These are phyloP conservation scores for Sericinus montela DNA, from an alignment of 2,888 invertebrate genomes.

Conservation along the genomic window DNA sequence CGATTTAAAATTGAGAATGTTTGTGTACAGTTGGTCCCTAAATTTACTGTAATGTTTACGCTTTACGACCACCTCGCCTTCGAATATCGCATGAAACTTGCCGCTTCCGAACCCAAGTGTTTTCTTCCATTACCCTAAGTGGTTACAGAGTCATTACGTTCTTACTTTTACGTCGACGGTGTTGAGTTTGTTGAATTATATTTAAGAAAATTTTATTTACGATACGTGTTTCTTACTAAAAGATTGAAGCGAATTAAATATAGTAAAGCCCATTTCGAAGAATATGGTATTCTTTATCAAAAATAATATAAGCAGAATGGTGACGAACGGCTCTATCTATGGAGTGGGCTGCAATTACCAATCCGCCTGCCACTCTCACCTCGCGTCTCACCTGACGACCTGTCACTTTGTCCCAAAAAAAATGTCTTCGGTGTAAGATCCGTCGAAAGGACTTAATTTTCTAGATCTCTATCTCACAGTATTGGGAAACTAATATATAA, in stretches of 20 bases:
- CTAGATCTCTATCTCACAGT: no score
- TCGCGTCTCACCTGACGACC: no score
- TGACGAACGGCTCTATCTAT: no score
- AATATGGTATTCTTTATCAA: no score
- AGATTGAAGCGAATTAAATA: neutral
- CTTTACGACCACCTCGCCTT: constrained; percentile 34
- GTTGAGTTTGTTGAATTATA: constrained; percentile 21
- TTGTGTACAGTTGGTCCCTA: constrained; percentile 13
- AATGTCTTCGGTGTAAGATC: no score
- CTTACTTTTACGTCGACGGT: constrained; percentile 11
- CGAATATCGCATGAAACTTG: constrained; percentile 31
- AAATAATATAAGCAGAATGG: no score
- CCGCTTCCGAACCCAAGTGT: constrained; percentile 39
- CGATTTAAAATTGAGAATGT: constrained; percentile 4
- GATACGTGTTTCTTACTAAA: constrained; percentile 14
- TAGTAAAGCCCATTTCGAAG: no score
- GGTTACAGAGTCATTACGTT: constrained; percentile 18
- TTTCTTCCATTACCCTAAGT: constrained; percentile 45
- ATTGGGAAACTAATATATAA: no score
- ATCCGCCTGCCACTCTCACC: no score
- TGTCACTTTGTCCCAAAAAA: no score
- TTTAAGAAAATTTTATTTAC: constrained; percentile 13
- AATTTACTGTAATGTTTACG: constrained; percentile 30
- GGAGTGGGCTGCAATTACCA: no score
- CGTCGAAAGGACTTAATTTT: no score